A percentile compares a stretch with the other conserved stretches of the same genome.
These are phyloP conservation scores for Monodelphis domestica DNA, from an alignment of 2,797 vertebrate species.

Conservation along the genomic window DNA sequence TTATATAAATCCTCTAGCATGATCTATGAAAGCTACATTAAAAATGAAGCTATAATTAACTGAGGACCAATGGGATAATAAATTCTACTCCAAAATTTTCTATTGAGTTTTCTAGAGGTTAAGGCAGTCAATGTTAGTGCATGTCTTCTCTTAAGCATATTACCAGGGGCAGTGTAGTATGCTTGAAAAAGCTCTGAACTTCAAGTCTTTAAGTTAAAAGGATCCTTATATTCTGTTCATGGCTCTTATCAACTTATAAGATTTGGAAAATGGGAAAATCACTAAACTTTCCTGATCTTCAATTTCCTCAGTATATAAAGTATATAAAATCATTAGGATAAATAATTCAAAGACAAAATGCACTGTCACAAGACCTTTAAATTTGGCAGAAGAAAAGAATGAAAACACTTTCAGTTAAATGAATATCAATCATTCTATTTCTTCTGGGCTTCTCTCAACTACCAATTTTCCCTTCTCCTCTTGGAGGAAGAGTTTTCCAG, in stretches of 20 bases:
- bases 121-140: background rate
- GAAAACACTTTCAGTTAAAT: background rate
- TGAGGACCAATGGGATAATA: background rate
- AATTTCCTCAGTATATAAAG: too few relatives aligned
- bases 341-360: background rate
- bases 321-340: slow-evolving; percentile 16
- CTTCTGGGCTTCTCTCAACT: background rate
- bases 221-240: background rate
- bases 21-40: background rate
- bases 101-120: background rate
- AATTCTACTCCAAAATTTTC: background rate
- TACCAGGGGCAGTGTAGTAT: background rate
- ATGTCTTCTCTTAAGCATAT: background rate
- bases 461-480: background rate
- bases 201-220: background rate
- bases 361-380: background rate
- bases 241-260: background rate
- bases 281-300: background rate
- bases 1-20: background rate
- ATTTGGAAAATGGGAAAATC: background rate
- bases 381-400: background rate
- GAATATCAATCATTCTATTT: background rate
- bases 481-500: background rate
- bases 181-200: background rate
- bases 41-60: background rate